These are phyloP conservation scores for Nemapogon koenigi DNA, from an alignment of 2,888 invertebrate species.

Conservation along the genomic window DNA sequence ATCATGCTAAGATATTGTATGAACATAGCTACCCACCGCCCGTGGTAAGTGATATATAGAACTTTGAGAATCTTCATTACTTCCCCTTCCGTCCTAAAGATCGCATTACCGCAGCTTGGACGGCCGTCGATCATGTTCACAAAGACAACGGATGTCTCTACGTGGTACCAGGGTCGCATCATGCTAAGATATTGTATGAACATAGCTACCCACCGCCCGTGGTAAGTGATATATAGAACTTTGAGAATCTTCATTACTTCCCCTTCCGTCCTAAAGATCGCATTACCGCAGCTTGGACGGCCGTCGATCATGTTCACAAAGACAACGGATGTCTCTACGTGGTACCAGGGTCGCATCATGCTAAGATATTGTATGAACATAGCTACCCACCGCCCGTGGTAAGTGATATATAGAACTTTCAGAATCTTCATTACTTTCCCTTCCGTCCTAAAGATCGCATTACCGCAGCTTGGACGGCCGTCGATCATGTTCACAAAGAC, in stretches of 20 bases:
- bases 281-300: conserved; percentile 89
- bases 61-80: conserved; percentile 82
- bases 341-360: conserved; percentile 78
- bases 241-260: conserved; percentile 85
- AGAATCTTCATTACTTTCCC: conserved; percentile 89
- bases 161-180: conserved; percentile 81
- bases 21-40: conserved; percentile 76
- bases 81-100: conserved; percentile 87
- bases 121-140: conserved; percentile 80
- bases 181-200: conserved; percentile 56
- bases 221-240: no score
- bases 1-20: conserved; percentile 63
- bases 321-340: conserved; percentile 86
- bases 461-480: conserved; percentile 88
- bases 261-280: conserved; percentile 82
- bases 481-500: conserved; percentile 73
- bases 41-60: no score
- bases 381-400: conserved; percentile 73
- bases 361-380: conserved; percentile 66
- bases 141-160: conserved; percentile 82
- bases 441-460: conserved; percentile 82
- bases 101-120: conserved; percentile 85
- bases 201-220: conserved; percentile 77
- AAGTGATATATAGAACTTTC: no score
- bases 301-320: conserved; percentile 75